Base-by-base conservation (phyloP, 2,113 vertebrate genomes). In the Gopherus flavomarginatus region DNA sequence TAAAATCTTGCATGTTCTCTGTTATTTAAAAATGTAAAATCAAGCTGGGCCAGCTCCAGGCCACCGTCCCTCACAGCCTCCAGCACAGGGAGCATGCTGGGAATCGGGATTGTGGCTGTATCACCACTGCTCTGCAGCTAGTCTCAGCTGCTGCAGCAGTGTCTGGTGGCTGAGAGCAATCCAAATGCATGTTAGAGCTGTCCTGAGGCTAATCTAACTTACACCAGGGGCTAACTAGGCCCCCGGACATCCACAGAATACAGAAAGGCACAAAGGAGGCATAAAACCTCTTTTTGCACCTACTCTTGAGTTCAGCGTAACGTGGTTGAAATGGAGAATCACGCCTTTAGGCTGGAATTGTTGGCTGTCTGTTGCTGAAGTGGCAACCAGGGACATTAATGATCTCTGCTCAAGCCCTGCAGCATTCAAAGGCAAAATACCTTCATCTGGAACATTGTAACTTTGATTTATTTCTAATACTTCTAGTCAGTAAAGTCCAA, bases 401-500 rank as follows among this genome's bases (percentile, higher is more conserved):
- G 84, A 87, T 85, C 75, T 50, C 80, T 50, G 75, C 85, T 57
- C 54, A 84, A 38, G 65, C 56, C 50, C 88, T 12, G 49, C 65
- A 88, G 87, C 54, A 81, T 93, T 92, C 54, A 85, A 50, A 91
- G 53, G 47, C 81, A 91, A 96, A 93, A 83, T 81, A 92, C 42
- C 57, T 96, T 83, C 82, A 88, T 79, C 82, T 90, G 83, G 75
- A 93, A 93, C 87, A 90, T 31, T 86, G 85, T 21, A 47, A 22
- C 31, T 90, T 86, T 14, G 85, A 96, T 96, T 95, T 88, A 95
- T 24, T 94, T 94, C 16, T 53, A 91, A 44, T 81, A 54, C 83
- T 91, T 94, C 57, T 65, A 94, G 87, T 75, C 93, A 95, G 57
- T 65, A 83, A 93, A 59, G 4, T 83, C 89, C 72, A 92, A 29